Conservation (phyloP, 2,888 invertebrate species). For the Lycophotia porphyrea region DNA sequence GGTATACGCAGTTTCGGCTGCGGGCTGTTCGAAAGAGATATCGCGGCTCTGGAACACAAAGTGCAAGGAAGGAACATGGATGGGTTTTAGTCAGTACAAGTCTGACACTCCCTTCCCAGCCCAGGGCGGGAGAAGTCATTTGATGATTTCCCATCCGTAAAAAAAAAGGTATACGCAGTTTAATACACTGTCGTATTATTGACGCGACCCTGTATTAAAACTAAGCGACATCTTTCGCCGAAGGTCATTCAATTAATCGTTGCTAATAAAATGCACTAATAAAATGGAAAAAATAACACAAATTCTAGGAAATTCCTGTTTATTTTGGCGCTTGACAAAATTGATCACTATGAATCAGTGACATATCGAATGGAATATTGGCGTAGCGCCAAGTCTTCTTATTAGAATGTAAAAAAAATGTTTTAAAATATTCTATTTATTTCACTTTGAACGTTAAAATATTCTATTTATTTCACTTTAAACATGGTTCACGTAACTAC, state of each 20-base stretch:
- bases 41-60: no score
- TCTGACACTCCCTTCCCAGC: no score
- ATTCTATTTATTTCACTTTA: constrained; percentile 42
- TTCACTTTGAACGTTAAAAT: no score
- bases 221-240: constrained; percentile 7
- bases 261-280: constrained; percentile 17
- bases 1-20: no score
- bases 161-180: no score
- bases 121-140: no score
- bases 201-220: not conserved
- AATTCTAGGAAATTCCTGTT: constrained; percentile 33
- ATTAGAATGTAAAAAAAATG: no score
- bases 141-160: no score
- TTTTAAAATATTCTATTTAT: constrained; percentile 28
- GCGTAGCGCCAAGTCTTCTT: constrained; percentile 58
- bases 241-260: constrained; percentile 5
- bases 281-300: constrained; percentile 45
- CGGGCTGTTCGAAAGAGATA: no score
- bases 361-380: constrained; percentile 60
- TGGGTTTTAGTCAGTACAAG: no score
- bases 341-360: constrained; percentile 43
- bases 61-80: no score
- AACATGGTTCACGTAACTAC: constrained; percentile 25
- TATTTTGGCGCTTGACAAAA: constrained; percentile 46
- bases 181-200: no score